Percentiles rank a stretch among this genome's conserved stretches.
Evolutionary conservation across 2,113 vertebrate genomes (phyloP).

Genomic region (Candoia aspera): DNA sequence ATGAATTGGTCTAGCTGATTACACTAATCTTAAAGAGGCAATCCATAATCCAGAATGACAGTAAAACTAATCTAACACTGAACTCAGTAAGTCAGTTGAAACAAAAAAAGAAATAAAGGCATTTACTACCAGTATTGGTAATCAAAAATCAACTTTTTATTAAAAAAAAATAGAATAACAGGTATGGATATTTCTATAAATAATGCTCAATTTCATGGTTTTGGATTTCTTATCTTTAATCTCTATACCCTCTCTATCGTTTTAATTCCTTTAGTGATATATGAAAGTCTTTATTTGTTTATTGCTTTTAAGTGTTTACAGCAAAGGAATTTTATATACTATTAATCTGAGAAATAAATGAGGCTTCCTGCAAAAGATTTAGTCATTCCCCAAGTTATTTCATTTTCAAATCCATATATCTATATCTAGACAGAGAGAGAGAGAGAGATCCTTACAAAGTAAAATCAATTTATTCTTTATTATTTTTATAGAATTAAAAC

Average conservation of each 20-base stretch:
- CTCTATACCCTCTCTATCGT: not conserved
- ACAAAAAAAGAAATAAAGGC: constrained; percentile 28
- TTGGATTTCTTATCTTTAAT: not conserved
- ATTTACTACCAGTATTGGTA: not conserved
- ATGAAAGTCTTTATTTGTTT: constrained; percentile 1
- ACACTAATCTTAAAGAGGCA: constrained; percentile 15
- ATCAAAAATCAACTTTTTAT: not conserved
- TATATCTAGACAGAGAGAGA: too few species aligned
- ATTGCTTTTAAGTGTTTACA: not conserved
- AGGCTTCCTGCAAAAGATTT: not conserved
- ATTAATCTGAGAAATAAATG: not conserved
- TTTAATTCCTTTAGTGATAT: constrained; percentile 1
- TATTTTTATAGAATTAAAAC: constrained; percentile 4
- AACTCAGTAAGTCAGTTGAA: constrained; percentile 3
- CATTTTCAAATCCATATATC: not conserved
- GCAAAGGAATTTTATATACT: constrained; percentile 8
- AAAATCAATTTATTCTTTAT: not conserved
- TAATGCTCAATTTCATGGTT: not conserved
- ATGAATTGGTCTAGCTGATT: constrained; percentile 32
- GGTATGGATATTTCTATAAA: not conserved
- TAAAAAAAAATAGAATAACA: not conserved
- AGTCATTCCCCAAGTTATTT: not conserved
- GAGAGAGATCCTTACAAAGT: not conserved
- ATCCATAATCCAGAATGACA: constrained; percentile 15
- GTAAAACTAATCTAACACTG: constrained; percentile 19